Evolutionary conservation across 2,113 vertebrate genomes (phyloP).

Genomic region (Spermophilus dauricus): DNA sequence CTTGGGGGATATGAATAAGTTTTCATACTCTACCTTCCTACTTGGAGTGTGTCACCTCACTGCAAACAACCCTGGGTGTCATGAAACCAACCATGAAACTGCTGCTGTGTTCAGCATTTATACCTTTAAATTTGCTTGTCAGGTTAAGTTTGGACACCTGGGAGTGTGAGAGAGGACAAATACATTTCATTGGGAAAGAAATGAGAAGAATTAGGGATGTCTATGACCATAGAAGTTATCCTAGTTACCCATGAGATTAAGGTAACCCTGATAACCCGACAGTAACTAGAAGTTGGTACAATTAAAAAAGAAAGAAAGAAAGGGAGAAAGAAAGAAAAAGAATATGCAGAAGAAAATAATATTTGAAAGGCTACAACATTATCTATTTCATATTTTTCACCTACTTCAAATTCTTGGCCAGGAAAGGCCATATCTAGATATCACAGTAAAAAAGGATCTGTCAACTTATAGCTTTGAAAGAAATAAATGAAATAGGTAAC

Average conservation of each 20-base stretch:
- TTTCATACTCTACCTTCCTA: neutral
- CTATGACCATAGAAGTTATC: neutral
- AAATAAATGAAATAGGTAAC: slow-evolving; percentile 54
- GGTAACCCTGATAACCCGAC: neutral
- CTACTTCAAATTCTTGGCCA: slow-evolving; percentile 25
- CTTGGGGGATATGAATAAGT: slow-evolving; percentile 10
- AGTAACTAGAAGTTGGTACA: neutral
- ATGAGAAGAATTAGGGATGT: slow-evolving; percentile 34
- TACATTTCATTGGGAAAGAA: neutral
- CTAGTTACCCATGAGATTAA: neutral
- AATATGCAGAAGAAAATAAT: neutral
- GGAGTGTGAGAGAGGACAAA: neutral
- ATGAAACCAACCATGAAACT: slow-evolving; percentile 19
- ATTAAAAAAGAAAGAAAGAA: neutral
- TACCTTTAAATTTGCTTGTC: neutral
- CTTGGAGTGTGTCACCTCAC: neutral
- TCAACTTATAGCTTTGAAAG: slow-evolving; percentile 50
- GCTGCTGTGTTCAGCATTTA: neutral
- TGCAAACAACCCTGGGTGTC: neutral
- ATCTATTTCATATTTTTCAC: slow-evolving; percentile 27
- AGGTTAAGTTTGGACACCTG: neutral
- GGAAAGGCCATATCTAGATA: slow-evolving; percentile 43
- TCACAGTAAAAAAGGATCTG: slow-evolving; percentile 48
- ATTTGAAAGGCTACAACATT: slow-evolving; percentile 22
- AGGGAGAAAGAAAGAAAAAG: neutral